Base-by-base conservation (phyloP, 2,113 vertebrate species). In the Silurus meridionalis region DNA sequence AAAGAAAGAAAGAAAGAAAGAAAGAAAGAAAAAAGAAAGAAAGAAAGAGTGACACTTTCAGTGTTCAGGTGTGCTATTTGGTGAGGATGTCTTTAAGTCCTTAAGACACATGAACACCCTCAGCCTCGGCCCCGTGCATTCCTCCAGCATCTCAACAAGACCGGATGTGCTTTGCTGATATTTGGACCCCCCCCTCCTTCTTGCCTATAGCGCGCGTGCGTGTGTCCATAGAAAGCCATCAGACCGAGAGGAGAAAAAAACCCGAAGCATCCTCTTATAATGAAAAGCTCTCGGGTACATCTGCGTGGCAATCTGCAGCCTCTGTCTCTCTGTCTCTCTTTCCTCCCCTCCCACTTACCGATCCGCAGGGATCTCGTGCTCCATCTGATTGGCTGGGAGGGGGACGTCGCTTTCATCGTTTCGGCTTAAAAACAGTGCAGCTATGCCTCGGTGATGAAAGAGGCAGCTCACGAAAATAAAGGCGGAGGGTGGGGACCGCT, bases 401-500 rank as follows among this genome's bases (percentile, higher is more conserved):
- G 91, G 92, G 90, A 92, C 93, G 92, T 95, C 95, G 94, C 95
- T 95, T 93, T 95, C 94, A 94, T 93, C 94, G 92, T 94, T 94
- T 92, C 92, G 90, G 93, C 89, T 96, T 96, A 96, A 97, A 96
- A 95, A 92, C 93, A 93, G 93, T 92, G 94, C 93, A 88, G 95
- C 94, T 91, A 91, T 92, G 93, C 91, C 88, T 92, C 82, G 55
- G 87, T 92, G 91, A 92, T 89, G 86, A 87, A 80, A 61, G 91
- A 91, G 88, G 88, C 90, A 89, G 74, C 86, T 88, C 89, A 83
- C 83, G 90, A 90, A 78, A 83, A 90, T 87, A 77, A 78, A 69
- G 61, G 63, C 64, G 48, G 81, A 67, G 64, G 80, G 80, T 50
- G 50, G 69, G 82, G 19, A 52, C 21, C 89, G 87, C 83, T 88